Conservation (phyloP, 2,888 invertebrate genomes). For the Drosophila buzzatii region DNA sequence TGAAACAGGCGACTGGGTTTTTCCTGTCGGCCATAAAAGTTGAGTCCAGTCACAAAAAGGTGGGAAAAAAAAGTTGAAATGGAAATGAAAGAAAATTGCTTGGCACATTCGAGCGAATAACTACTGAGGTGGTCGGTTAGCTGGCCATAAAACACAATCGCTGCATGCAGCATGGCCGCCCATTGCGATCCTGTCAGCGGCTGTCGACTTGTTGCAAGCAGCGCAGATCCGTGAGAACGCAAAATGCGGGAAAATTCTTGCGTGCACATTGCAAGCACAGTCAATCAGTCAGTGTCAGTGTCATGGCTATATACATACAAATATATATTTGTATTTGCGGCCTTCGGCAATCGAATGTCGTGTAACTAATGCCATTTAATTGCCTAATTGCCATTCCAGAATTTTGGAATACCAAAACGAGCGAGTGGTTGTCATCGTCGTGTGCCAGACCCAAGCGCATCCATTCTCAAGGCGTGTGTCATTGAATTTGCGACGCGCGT, state of each 20-base stretch:
- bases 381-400: constrained; percentile 67
- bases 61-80: not conserved
- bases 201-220: constrained; percentile 54
- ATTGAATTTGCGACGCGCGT: constrained; percentile 41
- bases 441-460: constrained; percentile 55
- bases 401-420: constrained; percentile 22
- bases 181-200: constrained; percentile 36
- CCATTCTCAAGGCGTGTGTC: constrained; percentile 57
- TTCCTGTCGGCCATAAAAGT: constrained; percentile 31
- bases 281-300: constrained; percentile 2
- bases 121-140: constrained; percentile 75
- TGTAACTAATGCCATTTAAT: constrained; percentile 70
- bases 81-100: constrained; percentile 16
- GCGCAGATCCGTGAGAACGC: constrained; percentile 58
- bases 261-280: not conserved
- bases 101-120: constrained; percentile 46
- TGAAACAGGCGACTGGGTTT: constrained; percentile 57
- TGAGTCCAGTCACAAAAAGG: constrained; percentile 6
- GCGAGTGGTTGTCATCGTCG: constrained; percentile 41
- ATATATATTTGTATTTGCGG: constrained; percentile 17
- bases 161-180: constrained; percentile 34
- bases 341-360: constrained; percentile 55
- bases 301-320: not conserved
- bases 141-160: constrained; percentile 60
- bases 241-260: constrained; percentile 23